These are phyloP conservation scores for Ormyrus labotus DNA, from an alignment of 2,888 invertebrate species.

Conservation along the genomic window DNA sequence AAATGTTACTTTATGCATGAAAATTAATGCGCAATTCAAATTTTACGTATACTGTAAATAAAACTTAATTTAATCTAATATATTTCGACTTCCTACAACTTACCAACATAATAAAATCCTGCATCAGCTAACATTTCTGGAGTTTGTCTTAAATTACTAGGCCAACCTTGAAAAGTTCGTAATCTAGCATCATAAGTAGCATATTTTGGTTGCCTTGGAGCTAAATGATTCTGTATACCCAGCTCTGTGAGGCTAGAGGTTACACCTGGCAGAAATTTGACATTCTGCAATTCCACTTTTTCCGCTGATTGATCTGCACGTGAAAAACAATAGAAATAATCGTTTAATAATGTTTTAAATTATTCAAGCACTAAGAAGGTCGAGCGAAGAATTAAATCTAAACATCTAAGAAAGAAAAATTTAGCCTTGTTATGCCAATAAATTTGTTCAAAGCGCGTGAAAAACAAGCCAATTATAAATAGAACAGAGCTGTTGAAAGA, in stretches of 20 bases:
- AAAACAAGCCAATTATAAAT: not conserved
- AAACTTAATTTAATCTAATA: too few species aligned
- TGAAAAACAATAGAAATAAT: not conserved
- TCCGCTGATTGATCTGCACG: conserved; percentile 62
- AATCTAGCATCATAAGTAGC: conserved; percentile 84
- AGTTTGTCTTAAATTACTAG: conserved; percentile 84
- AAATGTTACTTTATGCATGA: too few species aligned
- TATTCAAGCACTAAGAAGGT: too few species aligned
- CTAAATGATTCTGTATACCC: conserved; percentile 80
- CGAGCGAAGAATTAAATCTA: not conserved
- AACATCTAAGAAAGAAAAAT: not conserved
- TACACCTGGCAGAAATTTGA: conserved; percentile 69
- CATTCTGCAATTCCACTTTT: conserved; percentile 72
- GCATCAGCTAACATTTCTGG: conserved; percentile 88
- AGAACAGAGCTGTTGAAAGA: too few species aligned
- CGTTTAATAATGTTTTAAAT: too few species aligned
- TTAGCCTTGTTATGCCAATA: not conserved
- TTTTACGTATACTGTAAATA: too few species aligned
- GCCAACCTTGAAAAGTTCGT: conserved; percentile 87
- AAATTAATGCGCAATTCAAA: too few species aligned
- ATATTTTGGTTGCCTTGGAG: conserved; percentile 82
- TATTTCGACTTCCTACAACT: conserved; percentile 43
- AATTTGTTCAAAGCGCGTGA: not conserved
- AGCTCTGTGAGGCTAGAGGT: conserved; percentile 77
- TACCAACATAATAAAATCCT: conserved; percentile 90